Percentiles rank a stretch among this genome's conserved stretches.
Conservation (phyloP, 2,113 vertebrate species). For the Nesogale talazaci region DNA sequence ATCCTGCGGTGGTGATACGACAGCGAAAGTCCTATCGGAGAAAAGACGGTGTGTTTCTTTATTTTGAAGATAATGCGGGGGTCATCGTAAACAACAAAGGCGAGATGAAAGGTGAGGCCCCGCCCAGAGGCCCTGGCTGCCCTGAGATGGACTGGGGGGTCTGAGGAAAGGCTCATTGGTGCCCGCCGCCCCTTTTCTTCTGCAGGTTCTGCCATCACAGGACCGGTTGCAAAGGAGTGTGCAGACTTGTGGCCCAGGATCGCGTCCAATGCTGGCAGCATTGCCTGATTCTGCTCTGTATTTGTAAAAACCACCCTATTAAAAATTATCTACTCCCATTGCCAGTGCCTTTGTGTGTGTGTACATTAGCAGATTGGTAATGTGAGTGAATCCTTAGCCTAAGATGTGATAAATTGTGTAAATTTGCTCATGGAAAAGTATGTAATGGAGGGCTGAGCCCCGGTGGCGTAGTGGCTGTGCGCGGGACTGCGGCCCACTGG, state of each 20-base stretch:
- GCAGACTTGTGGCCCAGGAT: constrained; percentile 99
- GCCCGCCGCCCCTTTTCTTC: not conserved
- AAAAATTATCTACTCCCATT: not conserved
- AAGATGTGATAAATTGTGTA: no score
- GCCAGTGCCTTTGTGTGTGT: no score
- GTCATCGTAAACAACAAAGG: constrained; percentile 99
- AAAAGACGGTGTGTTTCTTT: constrained; percentile 98
- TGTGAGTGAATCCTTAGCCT: no score
- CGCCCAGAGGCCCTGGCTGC: rapidly evolving
- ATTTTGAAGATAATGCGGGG: constrained; percentile 98
- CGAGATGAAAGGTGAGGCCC: constrained; percentile 96
- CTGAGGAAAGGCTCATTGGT: not conserved
- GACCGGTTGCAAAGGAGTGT: constrained; percentile 98
- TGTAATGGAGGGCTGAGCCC: no score
- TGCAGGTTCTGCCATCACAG: constrained; percentile 98
- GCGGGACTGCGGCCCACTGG: no score
- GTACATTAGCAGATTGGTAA: no score
- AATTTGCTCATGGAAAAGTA: no score
- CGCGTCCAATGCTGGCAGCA: constrained; percentile 98
- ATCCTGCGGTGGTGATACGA: constrained; percentile 98
- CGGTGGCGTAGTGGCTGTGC: no score
- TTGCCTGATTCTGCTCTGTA: constrained; percentile 87
- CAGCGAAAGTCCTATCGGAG: constrained; percentile 98
- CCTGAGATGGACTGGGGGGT: not conserved
- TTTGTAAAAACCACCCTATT: constrained; percentile 46